phyloP scores from a whole-genome alignment of 2,797 vertebrate genomes.

The Chaetodon trifasciatus region DNA sequence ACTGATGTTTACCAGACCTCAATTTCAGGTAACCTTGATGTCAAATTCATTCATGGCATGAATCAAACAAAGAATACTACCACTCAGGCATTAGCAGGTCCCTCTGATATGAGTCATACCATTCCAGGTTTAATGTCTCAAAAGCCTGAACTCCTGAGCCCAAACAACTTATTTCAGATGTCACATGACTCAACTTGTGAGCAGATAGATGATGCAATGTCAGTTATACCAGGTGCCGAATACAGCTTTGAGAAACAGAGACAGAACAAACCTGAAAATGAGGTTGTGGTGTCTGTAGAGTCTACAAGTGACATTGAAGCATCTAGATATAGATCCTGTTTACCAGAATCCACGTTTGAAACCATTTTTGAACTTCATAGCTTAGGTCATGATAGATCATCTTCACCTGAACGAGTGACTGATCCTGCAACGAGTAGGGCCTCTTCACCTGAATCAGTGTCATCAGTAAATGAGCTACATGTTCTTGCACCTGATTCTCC shows the following conservation, averaged over 20 bases:
- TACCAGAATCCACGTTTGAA: conserved; percentile 44
- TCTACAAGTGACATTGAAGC: conserved; percentile 5
- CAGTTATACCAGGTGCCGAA: conserved; percentile 17
- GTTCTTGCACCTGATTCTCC: conserved; percentile 73
- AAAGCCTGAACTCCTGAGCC: conserved; percentile 20
- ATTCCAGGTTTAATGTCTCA: conserved; percentile 32
- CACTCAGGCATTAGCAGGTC: conserved; percentile 33
- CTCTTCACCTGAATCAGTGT: conserved; percentile 74
- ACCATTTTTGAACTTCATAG: conserved; percentile 17
- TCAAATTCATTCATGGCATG: conserved; percentile 10
- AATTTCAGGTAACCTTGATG: conserved; percentile 33
- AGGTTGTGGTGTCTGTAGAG: conserved; percentile 1
- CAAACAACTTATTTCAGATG: conserved; percentile 52
- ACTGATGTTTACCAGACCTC: conserved; percentile 43
- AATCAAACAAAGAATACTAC: conserved; percentile 18
- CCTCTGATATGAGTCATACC: conserved; percentile 15
- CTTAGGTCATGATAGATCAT: conserved; percentile 48
- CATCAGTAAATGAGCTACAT: conserved; percentile 66
- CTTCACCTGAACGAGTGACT: conserved; percentile 58
- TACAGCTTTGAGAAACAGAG: conserved; percentile 33
- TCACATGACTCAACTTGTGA: conserved; percentile 69
- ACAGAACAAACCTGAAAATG: conserved; percentile 25
- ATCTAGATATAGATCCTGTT: conserved; percentile 1
- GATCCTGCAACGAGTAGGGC: conserved; percentile 59
- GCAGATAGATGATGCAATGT: conserved; percentile 27